phyloP scores from a whole-genome alignment of 2,888 invertebrate species.

The Ichneumoninae sp. region DNA sequence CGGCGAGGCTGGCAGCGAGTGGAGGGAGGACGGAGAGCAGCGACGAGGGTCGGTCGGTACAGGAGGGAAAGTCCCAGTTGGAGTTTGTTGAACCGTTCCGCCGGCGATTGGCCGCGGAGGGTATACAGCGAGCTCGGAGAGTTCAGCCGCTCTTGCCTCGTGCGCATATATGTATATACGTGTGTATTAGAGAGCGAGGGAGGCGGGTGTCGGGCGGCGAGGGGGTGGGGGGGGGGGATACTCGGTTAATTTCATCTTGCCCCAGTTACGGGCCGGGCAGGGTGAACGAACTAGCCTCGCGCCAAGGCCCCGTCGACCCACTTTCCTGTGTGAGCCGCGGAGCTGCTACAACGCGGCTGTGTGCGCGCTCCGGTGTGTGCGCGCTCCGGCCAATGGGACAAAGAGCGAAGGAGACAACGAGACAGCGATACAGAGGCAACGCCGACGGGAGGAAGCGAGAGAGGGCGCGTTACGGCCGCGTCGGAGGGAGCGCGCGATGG shows the following conservation, averaged over 20 bases:
- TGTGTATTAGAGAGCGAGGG: slow-evolving; percentile 55
- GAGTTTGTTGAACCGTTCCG: slow-evolving; percentile 83
- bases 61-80: slow-evolving; percentile 80
- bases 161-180: slow-evolving; percentile 12
- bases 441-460: neutral
- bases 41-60: slow-evolving; percentile 60
- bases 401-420: slow-evolving; percentile 48
- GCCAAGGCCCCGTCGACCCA: slow-evolving; percentile 84
- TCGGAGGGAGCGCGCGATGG: neutral
- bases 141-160: slow-evolving; percentile 72
- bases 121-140: slow-evolving; percentile 70
- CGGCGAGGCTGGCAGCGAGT: slow-evolving; percentile 21
- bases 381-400: slow-evolving; percentile 58
- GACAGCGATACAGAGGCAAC: slow-evolving; percentile 7
- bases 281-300: slow-evolving; percentile 88
- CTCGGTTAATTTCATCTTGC: slow-evolving; percentile 88
- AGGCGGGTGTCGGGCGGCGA: slow-evolving; percentile 79
- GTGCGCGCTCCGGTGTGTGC: slow-evolving; percentile 24
- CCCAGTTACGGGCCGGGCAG: slow-evolving; percentile 87
- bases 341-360: slow-evolving; percentile 17
- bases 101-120: slow-evolving; percentile 80
- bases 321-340: slow-evolving; percentile 76
- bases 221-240: slow-evolving; percentile 80
- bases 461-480: neutral
- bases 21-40: slow-evolving; percentile 52